Conservation (phyloP, 2,797 vertebrate species). For the Lepus oiostolus region DNA sequence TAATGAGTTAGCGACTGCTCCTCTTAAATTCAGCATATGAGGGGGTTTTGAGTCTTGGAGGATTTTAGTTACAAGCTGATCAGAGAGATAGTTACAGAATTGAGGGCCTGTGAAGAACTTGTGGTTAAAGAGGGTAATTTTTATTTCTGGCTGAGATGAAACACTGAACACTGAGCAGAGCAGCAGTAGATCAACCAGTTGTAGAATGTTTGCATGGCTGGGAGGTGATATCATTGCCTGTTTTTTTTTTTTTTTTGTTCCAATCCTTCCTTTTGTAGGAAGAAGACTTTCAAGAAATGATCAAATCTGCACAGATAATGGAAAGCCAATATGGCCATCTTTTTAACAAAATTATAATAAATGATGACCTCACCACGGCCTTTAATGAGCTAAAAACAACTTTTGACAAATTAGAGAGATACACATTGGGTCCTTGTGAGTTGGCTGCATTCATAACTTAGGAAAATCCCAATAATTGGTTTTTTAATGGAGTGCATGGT, state of each 20-base stretch:
- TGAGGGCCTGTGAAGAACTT: background rate
- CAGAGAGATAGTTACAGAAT: slow-evolving; percentile 37
- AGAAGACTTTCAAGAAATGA: slow-evolving; percentile 97
- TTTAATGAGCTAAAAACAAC: slow-evolving; percentile 93
- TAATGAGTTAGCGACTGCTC: slow-evolving; percentile 21
- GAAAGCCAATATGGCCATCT: slow-evolving; percentile 95
- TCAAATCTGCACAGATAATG: slow-evolving; percentile 92
- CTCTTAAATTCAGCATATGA: slow-evolving; percentile 45
- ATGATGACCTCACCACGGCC: slow-evolving; percentile 94
- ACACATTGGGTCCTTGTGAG: slow-evolving; percentile 96
- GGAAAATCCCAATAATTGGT: slow-evolving; percentile 50
- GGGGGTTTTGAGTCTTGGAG: too few species aligned
- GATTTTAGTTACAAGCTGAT: slow-evolving; percentile 50
- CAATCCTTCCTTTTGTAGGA: slow-evolving; percentile 90
- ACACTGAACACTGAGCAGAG: slow-evolving; percentile 38
- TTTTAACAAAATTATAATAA: slow-evolving; percentile 96
- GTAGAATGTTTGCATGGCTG: background rate
- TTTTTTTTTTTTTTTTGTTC: background rate
- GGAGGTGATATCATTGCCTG: slow-evolving; percentile 38
- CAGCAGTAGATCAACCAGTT: background rate
- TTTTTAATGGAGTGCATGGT: slow-evolving; percentile 70
- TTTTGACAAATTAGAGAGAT: slow-evolving; percentile 95
- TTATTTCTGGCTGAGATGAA: slow-evolving; percentile 43
- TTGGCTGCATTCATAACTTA: slow-evolving; percentile 95
- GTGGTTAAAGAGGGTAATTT: slow-evolving; percentile 57